Conservation (phyloP, 1,140 invertebrate species). For the Pseudomyrmex dendroicus region DNA sequence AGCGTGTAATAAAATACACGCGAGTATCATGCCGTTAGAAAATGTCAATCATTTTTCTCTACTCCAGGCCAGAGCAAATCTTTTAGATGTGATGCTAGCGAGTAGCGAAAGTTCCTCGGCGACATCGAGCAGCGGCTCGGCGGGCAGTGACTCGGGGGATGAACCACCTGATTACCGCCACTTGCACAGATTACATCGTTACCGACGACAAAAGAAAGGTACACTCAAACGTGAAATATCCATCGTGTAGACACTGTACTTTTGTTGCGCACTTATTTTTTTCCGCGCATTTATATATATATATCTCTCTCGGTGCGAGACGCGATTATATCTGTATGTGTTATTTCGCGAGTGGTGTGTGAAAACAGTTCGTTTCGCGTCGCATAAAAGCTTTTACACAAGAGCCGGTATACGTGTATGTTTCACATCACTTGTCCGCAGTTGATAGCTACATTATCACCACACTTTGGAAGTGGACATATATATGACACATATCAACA, state of each 20-base stretch:
- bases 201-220: conserved; percentile 92
- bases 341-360: background rate
- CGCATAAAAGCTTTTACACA: too few relatives aligned
- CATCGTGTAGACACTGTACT: conserved; percentile 26
- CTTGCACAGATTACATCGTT: conserved; percentile 89
- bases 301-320: background rate
- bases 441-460: too few relatives aligned
- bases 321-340: background rate
- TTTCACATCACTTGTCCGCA: too few relatives aligned
- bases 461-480: too few relatives aligned
- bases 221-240: conserved; percentile 64
- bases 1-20: background rate
- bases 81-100: conserved; percentile 91
- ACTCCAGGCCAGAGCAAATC: conserved; percentile 89
- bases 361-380: too few relatives aligned
- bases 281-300: conserved; percentile 8
- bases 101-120: conserved; percentile 89
- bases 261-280: conserved; percentile 9
- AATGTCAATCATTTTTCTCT: background rate
- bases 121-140: conserved; percentile 88
- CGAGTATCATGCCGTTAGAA: too few relatives aligned
- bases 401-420: too few relatives aligned
- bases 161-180: conserved; percentile 89
- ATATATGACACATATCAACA: too few relatives aligned
- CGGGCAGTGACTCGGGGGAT: conserved; percentile 87